Evolutionary conservation across 2,113 vertebrate species (phyloP).

Genomic region (Mormyrus lacerda): DNA sequence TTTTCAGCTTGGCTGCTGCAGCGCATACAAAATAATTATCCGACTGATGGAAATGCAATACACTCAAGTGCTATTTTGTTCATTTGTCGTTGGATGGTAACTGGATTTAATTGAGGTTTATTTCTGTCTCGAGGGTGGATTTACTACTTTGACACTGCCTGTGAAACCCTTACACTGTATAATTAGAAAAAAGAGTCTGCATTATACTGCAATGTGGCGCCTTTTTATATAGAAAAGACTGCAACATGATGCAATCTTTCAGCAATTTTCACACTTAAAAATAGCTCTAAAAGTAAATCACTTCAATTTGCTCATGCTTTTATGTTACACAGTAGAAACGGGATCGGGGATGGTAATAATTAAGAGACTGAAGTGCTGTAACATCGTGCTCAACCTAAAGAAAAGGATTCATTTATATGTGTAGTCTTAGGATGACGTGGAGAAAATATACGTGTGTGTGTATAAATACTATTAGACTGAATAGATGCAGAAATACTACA

Average conservation of each 20-base stretch:
- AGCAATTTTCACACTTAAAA: conserved; percentile 19
- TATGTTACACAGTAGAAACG: background rate
- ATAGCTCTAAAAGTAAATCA: conserved; percentile 8
- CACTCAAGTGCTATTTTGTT: conserved; percentile 16
- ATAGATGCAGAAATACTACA: background rate
- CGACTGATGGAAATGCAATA: background rate
- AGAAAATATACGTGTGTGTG: background rate
- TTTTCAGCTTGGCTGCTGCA: conserved; percentile 8
- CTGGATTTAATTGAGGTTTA: conserved; percentile 21
- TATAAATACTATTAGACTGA: background rate
- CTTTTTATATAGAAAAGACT: conserved; percentile 3
- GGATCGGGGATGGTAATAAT: background rate
- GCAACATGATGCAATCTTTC: conserved; percentile 24
- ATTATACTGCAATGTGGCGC: conserved; percentile 4
- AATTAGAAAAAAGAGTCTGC: conserved; percentile 16
- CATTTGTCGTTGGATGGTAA: conserved; percentile 21
- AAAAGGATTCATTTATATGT: conserved; percentile 1
- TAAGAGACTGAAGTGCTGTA: background rate
- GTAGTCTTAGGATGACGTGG: background rate
- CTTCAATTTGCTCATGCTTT: conserved; percentile 1
- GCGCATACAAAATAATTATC: conserved; percentile 16
- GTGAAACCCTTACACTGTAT: conserved; percentile 16
- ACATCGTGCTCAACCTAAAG: background rate
- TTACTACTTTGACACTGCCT: conserved; percentile 15
- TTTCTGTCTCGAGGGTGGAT: conserved; percentile 10